A percentile compares a stretch with the other conserved stretches of the same genome.
Evolutionary conservation across 1,140 invertebrate species (phyloP).

Genomic region (Brachionus calyciflorus): DNA sequence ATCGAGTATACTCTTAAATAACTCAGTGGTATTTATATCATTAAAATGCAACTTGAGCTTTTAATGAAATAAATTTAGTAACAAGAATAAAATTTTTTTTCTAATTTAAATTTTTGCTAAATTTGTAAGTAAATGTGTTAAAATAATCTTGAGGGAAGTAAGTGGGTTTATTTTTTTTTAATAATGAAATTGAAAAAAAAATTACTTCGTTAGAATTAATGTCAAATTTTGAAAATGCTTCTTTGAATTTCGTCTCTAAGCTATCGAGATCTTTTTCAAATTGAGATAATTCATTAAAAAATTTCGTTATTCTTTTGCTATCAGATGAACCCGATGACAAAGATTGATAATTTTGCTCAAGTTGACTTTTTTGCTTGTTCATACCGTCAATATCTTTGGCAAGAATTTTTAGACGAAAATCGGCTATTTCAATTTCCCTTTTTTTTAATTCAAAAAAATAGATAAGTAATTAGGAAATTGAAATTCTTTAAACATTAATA

Average conservation of each 20-base stretch:
- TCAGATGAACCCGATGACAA: background rate
- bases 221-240: conserved; percentile 31
- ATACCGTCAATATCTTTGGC: background rate
- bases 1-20: background rate
- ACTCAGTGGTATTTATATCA: background rate
- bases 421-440: conserved; percentile 16
- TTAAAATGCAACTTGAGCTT: conserved; percentile 36
- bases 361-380: background rate
- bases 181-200: background rate
- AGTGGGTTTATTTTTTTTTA: too few relatives aligned
- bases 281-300: background rate
- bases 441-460: background rate
- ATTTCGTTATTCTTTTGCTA: background rate
- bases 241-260: conserved; percentile 11
- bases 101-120: too few relatives aligned
- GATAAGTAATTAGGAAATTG: too few relatives aligned
- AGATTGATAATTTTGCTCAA: background rate
- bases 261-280: background rate
- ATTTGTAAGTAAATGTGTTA: background rate
- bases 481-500: too few relatives aligned
- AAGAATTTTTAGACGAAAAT: conserved; percentile 19
- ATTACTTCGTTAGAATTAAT: conserved; percentile 34
- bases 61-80: conserved; percentile 16
- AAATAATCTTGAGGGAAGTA: background rate
- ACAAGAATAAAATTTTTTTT: too few relatives aligned